These are phyloP conservation scores for Clarias laeviceps DNA, from an alignment of 2,797 vertebrate species.

Conservation along the genomic window DNA sequence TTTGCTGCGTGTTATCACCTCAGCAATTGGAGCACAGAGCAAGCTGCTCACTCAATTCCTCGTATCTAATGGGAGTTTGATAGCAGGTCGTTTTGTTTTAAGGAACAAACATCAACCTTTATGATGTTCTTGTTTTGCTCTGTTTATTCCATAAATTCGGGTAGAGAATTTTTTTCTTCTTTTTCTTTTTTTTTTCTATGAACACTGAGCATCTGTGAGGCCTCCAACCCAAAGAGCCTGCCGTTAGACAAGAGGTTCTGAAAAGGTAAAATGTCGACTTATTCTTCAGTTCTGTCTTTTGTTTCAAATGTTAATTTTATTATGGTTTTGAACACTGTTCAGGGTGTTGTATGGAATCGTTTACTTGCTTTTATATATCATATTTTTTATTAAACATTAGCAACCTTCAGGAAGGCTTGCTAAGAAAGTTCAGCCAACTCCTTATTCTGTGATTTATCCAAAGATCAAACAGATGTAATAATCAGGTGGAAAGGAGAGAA, in stretches of 20 bases:
- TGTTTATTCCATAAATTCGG: constrained; percentile 61
- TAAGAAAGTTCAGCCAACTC: not conserved
- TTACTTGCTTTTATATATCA: not conserved
- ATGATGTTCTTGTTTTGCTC: constrained; percentile 62
- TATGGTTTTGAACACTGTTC: not conserved
- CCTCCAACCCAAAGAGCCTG: constrained; percentile 6
- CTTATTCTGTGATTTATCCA: not conserved
- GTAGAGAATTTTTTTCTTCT: constrained; percentile 24
- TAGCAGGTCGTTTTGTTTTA: constrained; percentile 78
- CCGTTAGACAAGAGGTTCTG: not conserved
- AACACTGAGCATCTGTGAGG: constrained; percentile 13
- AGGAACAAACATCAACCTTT: constrained; percentile 70
- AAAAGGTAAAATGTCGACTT: not conserved
- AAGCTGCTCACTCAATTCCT: constrained; percentile 76
- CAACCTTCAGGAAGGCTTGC: not conserved
- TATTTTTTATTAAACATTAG: not conserved
- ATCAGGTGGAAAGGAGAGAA: constrained; percentile 41
- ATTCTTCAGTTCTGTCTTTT: not conserved
- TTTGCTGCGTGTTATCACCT: constrained; percentile 81
- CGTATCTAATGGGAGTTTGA: constrained; percentile 82
- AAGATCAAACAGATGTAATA: constrained; percentile 46
- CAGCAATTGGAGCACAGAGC: constrained; percentile 71
- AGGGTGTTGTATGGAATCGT: not conserved
- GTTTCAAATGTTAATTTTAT: not conserved
- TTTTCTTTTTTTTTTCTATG: not conserved